phyloP scores from a whole-genome alignment of 2,797 vertebrate species.

The Pseudochirops corinnae region DNA sequence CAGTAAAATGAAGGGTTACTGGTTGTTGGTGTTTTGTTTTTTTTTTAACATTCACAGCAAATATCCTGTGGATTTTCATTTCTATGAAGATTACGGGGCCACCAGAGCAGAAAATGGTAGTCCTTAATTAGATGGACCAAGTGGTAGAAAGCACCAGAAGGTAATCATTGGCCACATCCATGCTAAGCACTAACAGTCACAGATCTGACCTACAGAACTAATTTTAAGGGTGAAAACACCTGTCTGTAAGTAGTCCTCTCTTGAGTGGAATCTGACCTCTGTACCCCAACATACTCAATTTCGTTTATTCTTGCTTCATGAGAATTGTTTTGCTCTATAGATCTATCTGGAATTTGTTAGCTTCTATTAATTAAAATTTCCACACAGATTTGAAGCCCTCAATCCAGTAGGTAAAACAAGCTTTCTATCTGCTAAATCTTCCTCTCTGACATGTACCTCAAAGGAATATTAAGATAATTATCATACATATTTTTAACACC shows the following conservation, averaged over 20 bases:
- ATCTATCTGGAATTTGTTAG: slow-evolving; percentile 69
- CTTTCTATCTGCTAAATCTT: slow-evolving; percentile 69
- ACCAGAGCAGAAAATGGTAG: slow-evolving; percentile 79
- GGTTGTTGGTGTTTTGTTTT: background rate
- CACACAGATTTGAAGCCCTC: slow-evolving; percentile 71
- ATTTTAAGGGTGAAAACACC: slow-evolving; percentile 79
- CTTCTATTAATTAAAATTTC: slow-evolving; percentile 80
- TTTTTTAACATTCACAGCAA: slow-evolving; percentile 61
- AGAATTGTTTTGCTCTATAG: slow-evolving; percentile 79
- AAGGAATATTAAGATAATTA: background rate
- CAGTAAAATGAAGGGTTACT: slow-evolving; percentile 1
- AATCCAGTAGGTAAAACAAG: slow-evolving; percentile 70
- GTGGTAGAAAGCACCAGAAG: slow-evolving; percentile 69
- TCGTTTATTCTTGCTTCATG: slow-evolving; percentile 81
- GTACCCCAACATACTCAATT: slow-evolving; percentile 78
- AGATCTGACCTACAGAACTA: slow-evolving; percentile 76
- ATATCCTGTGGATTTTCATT: slow-evolving; percentile 52
- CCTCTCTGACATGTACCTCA: background rate
- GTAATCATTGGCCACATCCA: slow-evolving; percentile 22
- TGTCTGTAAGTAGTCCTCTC: slow-evolving; percentile 81
- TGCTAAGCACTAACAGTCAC: slow-evolving; percentile 55
- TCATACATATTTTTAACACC: background rate
- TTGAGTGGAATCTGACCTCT: slow-evolving; percentile 76
- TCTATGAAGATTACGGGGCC: slow-evolving; percentile 69
- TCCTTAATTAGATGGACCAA: slow-evolving; percentile 83